A percentile compares a stretch with the other conserved stretches of the same genome.
Evolutionary conservation across 1,140 invertebrate species (phyloP).

Genomic region (Drosophila murphyi): DNA sequence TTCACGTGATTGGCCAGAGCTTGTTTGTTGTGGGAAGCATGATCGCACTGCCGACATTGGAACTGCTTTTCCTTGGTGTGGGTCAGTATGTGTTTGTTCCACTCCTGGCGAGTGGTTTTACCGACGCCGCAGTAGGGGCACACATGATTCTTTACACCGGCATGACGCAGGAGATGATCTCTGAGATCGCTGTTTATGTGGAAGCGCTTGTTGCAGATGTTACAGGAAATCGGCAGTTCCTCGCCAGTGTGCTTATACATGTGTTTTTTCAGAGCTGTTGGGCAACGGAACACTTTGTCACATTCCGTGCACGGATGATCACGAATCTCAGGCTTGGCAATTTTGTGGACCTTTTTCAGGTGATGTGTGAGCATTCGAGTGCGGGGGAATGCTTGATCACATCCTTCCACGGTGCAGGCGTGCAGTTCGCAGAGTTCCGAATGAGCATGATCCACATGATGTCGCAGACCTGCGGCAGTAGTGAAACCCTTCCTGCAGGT

Average conservation of each 20-base stretch:
- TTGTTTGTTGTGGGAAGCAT: constrained; percentile 77
- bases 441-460: constrained; percentile 75
- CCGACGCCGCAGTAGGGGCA: constrained; percentile 80
- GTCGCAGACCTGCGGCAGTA: constrained; percentile 62
- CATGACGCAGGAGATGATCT: constrained; percentile 76
- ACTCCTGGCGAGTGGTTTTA: constrained; percentile 78
- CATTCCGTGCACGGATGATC: constrained; percentile 66
- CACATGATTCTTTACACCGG: constrained; percentile 79
- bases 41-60: constrained; percentile 73
- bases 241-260: constrained; percentile 86
- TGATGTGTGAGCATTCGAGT: constrained; percentile 67
- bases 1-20: constrained; percentile 73
- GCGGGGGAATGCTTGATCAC: constrained; percentile 65
- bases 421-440: constrained; percentile 61
- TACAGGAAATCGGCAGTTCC: constrained; percentile 86
- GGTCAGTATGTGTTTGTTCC: constrained; percentile 77
- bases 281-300: constrained; percentile 77
- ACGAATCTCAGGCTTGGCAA: constrained; percentile 50
- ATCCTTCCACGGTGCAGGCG: constrained; percentile 71
- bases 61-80: constrained; percentile 80
- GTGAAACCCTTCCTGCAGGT: constrained; percentile 76
- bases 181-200: constrained; percentile 72
- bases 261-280: constrained; percentile 84
- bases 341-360: constrained; percentile 71
- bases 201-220: constrained; percentile 85